Percentiles rank a stretch among this genome's conserved stretches.
Conservation (phyloP, 1,140 invertebrate genomes). For the Elymnias hypermnestra region DNA sequence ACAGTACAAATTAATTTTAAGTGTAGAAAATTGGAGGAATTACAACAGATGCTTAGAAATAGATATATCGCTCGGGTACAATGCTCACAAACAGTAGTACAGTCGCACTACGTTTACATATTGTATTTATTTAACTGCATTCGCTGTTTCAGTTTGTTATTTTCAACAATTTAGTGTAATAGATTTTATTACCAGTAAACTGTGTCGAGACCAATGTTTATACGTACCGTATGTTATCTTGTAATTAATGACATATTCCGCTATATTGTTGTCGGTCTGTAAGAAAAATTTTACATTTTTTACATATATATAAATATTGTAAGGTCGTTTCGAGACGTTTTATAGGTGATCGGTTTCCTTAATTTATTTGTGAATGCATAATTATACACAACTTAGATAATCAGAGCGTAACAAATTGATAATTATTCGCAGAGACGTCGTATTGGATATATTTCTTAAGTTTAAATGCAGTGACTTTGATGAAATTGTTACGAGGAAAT, state of each 20-base stretch:
- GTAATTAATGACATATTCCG: not conserved
- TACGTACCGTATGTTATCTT: slow-evolving; percentile 2
- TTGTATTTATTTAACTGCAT: slow-evolving; percentile 2
- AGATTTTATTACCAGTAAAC: no score
- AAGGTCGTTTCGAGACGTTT: not conserved
- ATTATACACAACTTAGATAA: no score
- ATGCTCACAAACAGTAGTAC: slow-evolving; percentile 44
- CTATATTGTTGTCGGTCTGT: slow-evolving; percentile 1
- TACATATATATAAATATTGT: not conserved
- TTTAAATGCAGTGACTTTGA: no score
- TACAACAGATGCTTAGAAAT: slow-evolving; percentile 40
- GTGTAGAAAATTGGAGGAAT: slow-evolving; percentile 44
- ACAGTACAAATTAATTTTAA: slow-evolving; percentile 73
- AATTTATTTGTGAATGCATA: no score
- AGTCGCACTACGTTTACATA: slow-evolving; percentile 43
- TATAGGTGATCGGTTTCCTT: no score
- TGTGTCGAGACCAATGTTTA: not conserved
- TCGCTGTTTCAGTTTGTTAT: not conserved
- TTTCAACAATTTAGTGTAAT: no score
- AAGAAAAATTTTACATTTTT: slow-evolving; percentile 6
- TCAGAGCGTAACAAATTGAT: not conserved
- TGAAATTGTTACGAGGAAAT: no score
- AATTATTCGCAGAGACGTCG: no score
- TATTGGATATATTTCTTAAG: no score
- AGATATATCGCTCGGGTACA: slow-evolving; percentile 55